phyloP scores from a whole-genome alignment of 1,140 invertebrate genomes.

The Neuroterus valhalla region DNA sequence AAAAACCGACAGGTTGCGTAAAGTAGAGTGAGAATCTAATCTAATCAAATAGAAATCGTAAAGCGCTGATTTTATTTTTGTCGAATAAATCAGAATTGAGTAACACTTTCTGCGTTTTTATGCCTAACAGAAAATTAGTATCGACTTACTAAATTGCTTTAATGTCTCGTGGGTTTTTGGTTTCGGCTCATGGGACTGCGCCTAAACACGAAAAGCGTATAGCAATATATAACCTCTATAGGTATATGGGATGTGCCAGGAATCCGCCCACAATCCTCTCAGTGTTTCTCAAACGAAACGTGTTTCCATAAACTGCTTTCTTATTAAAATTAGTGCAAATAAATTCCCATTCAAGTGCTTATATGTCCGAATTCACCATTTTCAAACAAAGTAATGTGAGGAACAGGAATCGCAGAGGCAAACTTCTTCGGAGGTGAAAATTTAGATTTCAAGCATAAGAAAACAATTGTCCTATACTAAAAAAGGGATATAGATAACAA shows the following conservation, averaged over 20 bases:
- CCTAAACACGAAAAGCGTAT: constrained; percentile 68
- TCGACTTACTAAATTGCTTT: constrained; percentile 56
- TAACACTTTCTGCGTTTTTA: constrained; percentile 49
- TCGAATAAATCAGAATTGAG: constrained; percentile 43
- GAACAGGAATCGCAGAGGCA: too few species aligned
- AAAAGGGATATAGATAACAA: too few species aligned
- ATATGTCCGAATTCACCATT: background rate
- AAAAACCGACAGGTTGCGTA: too few species aligned
- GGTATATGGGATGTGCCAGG: constrained; percentile 66
- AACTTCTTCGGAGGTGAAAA: too few species aligned
- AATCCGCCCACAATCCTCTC: constrained; percentile 65
- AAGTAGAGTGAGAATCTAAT: too few species aligned
- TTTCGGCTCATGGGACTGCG: constrained; percentile 59
- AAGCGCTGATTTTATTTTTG: constrained; percentile 43
- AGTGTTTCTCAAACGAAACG: constrained; percentile 64
- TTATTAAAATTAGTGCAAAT: background rate
- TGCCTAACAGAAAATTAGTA: constrained; percentile 68
- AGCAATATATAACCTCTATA: constrained; percentile 64
- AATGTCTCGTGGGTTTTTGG: constrained; percentile 51
- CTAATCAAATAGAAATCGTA: too few species aligned
- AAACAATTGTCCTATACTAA: too few species aligned
- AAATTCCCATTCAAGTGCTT: constrained; percentile 1
- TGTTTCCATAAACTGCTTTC: constrained; percentile 9
- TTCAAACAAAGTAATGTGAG: too few species aligned
- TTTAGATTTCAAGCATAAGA: too few species aligned